phyloP scores from a whole-genome alignment of 2,888 invertebrate species.

The Brachypalpus laphriformis region DNA sequence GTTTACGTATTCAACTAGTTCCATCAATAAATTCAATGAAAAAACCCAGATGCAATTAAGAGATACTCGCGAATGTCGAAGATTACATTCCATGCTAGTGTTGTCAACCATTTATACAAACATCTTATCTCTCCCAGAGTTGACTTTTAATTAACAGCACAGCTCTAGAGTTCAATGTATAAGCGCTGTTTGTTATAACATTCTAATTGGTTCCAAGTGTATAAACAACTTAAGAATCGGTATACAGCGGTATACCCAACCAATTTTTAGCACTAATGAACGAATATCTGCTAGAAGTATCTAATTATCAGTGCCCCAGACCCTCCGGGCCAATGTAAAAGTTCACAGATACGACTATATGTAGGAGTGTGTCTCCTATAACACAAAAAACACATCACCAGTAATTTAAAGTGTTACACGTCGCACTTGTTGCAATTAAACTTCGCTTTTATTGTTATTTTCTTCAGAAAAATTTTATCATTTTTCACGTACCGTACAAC shows the following conservation, averaged over 20 bases:
- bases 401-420: conserved; percentile 41
- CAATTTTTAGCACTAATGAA: background rate
- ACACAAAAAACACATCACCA: background rate
- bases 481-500: conserved; percentile 44
- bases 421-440: conserved; percentile 52
- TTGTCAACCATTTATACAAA: background rate
- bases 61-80: background rate
- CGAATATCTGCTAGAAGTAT: background rate
- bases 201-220: background rate
- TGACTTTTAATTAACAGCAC: conserved; percentile 9
- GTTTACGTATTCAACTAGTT: background rate
- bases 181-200: background rate
- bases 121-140: background rate
- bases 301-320: background rate
- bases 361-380: background rate
- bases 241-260: background rate
- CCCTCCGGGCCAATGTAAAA: background rate
- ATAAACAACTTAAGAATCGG: background rate
- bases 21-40: background rate
- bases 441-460: conserved; percentile 1
- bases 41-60: background rate
- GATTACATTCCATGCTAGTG: background rate
- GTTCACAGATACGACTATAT: background rate
- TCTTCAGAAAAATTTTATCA: conserved; percentile 20
- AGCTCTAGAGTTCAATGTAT: background rate